phyloP scores from a whole-genome alignment of 2,113 vertebrate genomes.

The Acinonyx jubatus region DNA sequence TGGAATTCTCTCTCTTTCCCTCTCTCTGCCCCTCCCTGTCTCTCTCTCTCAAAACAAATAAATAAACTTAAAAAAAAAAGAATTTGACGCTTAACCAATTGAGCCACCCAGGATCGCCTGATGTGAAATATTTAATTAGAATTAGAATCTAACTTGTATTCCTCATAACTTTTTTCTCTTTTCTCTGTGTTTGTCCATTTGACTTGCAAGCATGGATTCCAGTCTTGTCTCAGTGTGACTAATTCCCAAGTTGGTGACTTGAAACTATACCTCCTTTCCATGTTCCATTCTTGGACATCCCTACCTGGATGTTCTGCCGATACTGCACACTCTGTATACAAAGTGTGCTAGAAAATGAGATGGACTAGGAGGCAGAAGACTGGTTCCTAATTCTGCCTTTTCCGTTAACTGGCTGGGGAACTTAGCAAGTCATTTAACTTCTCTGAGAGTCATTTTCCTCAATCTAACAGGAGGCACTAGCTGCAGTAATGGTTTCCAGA shows the following conservation, averaged over 20 bases:
- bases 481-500: background rate
- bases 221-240: background rate
- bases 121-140: background rate
- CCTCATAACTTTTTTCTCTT: background rate
- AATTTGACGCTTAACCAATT: too few species aligned
- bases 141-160: background rate
- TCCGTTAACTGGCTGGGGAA: background rate
- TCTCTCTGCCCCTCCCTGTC: too few species aligned
- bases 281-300: background rate
- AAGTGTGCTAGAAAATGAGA: background rate
- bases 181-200: background rate
- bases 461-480: background rate
- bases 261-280: background rate
- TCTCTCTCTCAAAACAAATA: too few species aligned
- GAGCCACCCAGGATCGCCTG: background rate
- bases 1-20: too few species aligned
- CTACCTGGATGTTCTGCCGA: background rate
- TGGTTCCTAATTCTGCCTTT: background rate
- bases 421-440: background rate
- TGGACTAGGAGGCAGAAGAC: background rate
- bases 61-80: too few species aligned
- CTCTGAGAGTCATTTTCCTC: background rate
- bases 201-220: background rate
- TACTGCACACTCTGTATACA: background rate
- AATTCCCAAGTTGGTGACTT: background rate